Evolutionary conservation across 2,888 invertebrate genomes (phyloP), one percentile per base, ranked within the genome.

Genomic region (Agonum fuliginosum): DNA sequence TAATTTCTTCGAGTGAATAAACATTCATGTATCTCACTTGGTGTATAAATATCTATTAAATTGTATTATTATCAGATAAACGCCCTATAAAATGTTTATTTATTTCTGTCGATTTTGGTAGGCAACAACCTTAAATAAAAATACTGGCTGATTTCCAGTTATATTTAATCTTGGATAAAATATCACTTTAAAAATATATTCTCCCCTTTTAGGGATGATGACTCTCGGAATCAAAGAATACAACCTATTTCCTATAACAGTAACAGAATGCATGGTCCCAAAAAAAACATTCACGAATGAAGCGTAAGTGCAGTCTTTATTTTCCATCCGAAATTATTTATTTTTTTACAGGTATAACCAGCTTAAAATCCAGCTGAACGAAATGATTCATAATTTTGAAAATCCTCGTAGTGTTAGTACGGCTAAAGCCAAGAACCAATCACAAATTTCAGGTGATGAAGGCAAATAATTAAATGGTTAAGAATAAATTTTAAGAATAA

Each of bases 191-290:
- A n/a, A n/a, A n/a, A n/a, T n/a, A n/a, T n/a, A n/a, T n/a, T n/a
- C n/a, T n/a, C n/a, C n/a, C n/a, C n/a, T 71, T 74, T 41, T 14
- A 75, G 75, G 34, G 8, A 75, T 75, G 75, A n/a, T 67, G 1
- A 75, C 75, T n/a, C 20, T 75, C 0, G 67, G 67, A n/a, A 75
- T 75, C 4, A 17, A 24, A 12, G 8, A 20, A 3, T 75, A 75
- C 22, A 67, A 67, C 17, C 19, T 19, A 19, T 67, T 30, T 22
- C 75, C 75, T 34, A 30, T 30, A 22, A 43, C 46, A 22, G 10
- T 27, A 12, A 43, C 20, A 8, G 37, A 67, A 1, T 8, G 46
- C 5, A 34, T 67, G 19, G 67, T 75, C 2, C n/a, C 34, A 10
- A 75, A 67, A 67, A 17, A 48, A n/a, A 22, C n/a, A 67, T 75